These are phyloP conservation scores for Neodon shergylaensis DNA, from an alignment of 2,113 vertebrate genomes.

Conservation along the genomic window DNA sequence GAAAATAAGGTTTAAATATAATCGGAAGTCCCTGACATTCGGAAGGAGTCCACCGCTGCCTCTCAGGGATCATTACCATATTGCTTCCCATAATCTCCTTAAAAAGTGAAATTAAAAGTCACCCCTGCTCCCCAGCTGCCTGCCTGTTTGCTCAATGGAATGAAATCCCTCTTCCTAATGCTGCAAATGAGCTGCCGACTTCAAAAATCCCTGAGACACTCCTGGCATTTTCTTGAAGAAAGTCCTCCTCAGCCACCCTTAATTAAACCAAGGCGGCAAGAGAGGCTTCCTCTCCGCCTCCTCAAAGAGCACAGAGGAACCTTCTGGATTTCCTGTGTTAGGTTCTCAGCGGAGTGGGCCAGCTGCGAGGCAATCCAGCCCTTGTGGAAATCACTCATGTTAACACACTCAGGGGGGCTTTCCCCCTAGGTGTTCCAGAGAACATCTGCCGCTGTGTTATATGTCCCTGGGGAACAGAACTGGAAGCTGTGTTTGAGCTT, in stretches of 20 bases:
- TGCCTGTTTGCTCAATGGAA: constrained; percentile 71
- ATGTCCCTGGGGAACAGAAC: not conserved
- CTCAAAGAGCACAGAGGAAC: not conserved
- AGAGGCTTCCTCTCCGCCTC: not conserved
- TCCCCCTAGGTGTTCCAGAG: not conserved
- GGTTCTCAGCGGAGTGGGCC: not conserved
- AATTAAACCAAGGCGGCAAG: constrained; percentile 63
- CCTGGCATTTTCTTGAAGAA: constrained; percentile 60
- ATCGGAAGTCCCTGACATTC: constrained; percentile 64
- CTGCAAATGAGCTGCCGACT: constrained; percentile 63
- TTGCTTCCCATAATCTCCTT: constrained; percentile 75
- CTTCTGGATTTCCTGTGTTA: not conserved
- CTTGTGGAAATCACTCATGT: not conserved
- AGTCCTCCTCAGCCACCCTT: constrained; percentile 51
- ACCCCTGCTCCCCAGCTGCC: constrained; percentile 68
- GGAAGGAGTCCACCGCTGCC: constrained; percentile 12
- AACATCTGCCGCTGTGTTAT: not conserved
- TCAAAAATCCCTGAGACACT: constrained; percentile 63
- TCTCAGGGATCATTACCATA: constrained; percentile 68
- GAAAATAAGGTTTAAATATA: constrained; percentile 63
- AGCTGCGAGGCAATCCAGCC: not conserved
- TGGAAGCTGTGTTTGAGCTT: not conserved
- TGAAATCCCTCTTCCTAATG: constrained; percentile 62
- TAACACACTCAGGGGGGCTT: not conserved
- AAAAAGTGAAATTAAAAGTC: constrained; percentile 77